Percentiles rank a stretch among this genome's conserved stretches.
Evolutionary conservation across 2,113 vertebrate species (phyloP).

Genomic region (Cryptomyrus ogoouensis): DNA sequence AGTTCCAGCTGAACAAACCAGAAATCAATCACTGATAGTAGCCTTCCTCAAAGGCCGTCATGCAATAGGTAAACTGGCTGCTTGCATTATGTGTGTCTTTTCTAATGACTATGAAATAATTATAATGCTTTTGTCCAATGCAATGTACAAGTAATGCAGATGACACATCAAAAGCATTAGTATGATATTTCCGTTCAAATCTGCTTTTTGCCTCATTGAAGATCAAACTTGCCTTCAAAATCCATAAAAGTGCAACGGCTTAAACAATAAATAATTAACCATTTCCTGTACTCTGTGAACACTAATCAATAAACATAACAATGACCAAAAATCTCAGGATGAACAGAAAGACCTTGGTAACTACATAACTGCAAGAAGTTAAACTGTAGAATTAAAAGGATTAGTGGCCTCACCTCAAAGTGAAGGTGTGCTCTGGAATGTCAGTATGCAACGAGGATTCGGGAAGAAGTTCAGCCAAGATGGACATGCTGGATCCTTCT

Average conservation of each 20-base stretch:
- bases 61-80: not conserved
- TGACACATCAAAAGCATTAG: not conserved
- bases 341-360: not conserved
- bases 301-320: not conserved
- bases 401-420: not conserved
- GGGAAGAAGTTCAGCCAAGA: constrained; percentile 46
- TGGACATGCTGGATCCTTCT: constrained; percentile 61
- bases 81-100: not conserved
- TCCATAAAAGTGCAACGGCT: not conserved
- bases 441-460: not conserved
- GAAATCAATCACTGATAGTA: not conserved
- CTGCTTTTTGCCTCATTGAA: not conserved
- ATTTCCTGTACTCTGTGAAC: not conserved
- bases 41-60: not conserved
- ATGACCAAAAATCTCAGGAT: not conserved
- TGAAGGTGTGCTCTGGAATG: not conserved
- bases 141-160: not conserved
- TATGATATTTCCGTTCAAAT: not conserved
- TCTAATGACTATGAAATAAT: not conserved
- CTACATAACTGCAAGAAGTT: not conserved
- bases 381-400: not conserved
- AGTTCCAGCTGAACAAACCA: not conserved
- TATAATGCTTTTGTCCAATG: not conserved
- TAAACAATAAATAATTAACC: not conserved
- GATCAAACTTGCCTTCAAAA: not conserved